phyloP scores from a whole-genome alignment of 2,113 vertebrate genomes.

The Platysteira castanea region DNA sequence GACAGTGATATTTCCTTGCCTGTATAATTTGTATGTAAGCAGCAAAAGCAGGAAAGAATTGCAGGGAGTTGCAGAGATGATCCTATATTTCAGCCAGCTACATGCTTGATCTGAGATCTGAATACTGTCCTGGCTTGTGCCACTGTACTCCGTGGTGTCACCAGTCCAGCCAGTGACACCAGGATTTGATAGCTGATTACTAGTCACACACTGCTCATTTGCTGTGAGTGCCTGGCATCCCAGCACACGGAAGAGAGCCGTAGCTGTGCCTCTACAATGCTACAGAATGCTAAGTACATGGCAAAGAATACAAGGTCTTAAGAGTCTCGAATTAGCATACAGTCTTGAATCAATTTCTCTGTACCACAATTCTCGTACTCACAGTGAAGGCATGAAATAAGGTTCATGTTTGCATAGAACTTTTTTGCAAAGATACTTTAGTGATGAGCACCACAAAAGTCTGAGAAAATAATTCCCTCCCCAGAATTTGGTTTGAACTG shows the following conservation, averaged over 20 bases:
- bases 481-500: neutral
- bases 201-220: neutral
- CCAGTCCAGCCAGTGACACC: neutral
- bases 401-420: neutral
- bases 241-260: neutral
- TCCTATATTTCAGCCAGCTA: neutral
- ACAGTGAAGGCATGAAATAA: neutral
- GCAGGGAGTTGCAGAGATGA: neutral
- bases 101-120: neutral
- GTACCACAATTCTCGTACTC: neutral
- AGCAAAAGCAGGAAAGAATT: neutral
- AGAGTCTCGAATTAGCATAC: slow-evolving; percentile 13
- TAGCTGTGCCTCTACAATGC: neutral
- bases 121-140: neutral
- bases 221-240: neutral
- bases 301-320: slow-evolving; percentile 12
- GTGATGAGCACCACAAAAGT: neutral
- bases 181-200: neutral
- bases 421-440: neutral
- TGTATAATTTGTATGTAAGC: neutral
- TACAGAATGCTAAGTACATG: slow-evolving; percentile 29
- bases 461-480: slow-evolving; percentile 16
- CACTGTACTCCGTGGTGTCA: neutral
- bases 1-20: neutral
- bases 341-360: neutral